Percentiles rank a stretch among this genome's conserved stretches.
Conservation (phyloP, 2,797 vertebrate species). For the Coregonus suidteri region DNA sequence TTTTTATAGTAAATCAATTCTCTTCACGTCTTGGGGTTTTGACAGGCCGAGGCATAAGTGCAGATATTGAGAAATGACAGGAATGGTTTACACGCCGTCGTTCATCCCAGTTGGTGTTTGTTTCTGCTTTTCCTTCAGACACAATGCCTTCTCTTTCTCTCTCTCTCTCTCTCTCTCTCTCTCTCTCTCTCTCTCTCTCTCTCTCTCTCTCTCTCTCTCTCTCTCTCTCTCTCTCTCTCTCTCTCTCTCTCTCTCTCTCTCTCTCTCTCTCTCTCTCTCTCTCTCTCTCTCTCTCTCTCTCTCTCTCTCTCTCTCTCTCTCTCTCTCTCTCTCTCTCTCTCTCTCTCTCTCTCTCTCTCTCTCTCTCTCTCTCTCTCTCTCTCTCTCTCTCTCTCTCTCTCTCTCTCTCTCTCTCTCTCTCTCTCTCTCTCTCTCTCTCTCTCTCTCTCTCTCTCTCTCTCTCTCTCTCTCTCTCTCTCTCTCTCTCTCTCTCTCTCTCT, state of each 20-base stretch:
- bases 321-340: not conserved
- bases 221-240: not conserved
- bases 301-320: not conserved
- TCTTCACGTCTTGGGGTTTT: constrained; percentile 75
- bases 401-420: not conserved
- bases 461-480: not conserved
- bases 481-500: not conserved
- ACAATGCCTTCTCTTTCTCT: constrained; percentile 6
- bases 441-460: not conserved
- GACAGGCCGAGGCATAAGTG: constrained; percentile 74
- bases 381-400: not conserved
- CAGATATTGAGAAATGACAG: constrained; percentile 74
- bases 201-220: not conserved
- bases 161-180: not conserved
- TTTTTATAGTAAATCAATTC: constrained; percentile 73
- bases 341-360: not conserved
- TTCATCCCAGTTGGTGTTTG: constrained; percentile 55
- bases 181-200: not conserved
- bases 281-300: not conserved
- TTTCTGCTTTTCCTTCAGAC: constrained; percentile 26
- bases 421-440: not conserved
- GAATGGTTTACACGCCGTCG: constrained; percentile 69
- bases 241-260: not conserved
- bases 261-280: not conserved
- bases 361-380: not conserved